These are phyloP conservation scores for Zoanthus gigantus DNA, from an alignment of 92 coral and sea anemone species.

Conservation along the genomic window DNA sequence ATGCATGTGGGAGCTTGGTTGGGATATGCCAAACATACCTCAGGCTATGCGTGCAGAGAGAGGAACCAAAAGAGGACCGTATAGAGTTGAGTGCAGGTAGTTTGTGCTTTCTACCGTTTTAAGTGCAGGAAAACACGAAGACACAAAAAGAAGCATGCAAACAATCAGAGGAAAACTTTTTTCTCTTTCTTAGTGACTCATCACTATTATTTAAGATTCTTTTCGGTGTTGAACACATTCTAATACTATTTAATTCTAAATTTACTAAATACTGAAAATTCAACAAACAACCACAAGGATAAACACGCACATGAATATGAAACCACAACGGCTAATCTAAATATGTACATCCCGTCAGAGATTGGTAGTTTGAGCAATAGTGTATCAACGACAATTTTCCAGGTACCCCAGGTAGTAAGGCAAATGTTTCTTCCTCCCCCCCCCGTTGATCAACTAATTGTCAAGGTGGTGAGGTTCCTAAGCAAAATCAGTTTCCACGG, in stretches of 20 bases:
- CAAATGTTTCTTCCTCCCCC: not conserved
- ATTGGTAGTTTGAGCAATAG: constrained; percentile 3
- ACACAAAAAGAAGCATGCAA: no score
- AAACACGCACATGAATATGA: not conserved
- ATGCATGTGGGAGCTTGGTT: no score
- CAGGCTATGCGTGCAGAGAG: no score
- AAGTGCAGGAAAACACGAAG: no score
- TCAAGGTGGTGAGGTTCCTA: not conserved
- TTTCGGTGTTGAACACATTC: not conserved
- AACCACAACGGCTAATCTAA: not conserved
- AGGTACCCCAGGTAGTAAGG: not conserved
- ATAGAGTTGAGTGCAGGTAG: no score
- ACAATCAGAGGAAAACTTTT: no score
- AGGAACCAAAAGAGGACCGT: no score
- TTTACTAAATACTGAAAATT: not conserved
- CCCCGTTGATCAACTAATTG: not conserved
- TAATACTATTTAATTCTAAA: not conserved
- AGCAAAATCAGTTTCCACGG: not conserved
- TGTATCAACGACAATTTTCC: not conserved
- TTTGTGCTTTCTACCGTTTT: no score
- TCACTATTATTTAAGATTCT: not conserved
- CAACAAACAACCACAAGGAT: not conserved
- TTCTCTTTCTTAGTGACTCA: not conserved
- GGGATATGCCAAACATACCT: no score
- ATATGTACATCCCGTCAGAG: not conserved